phyloP scores from a whole-genome alignment of 2,797 vertebrate species.

The Poecilia picta region DNA sequence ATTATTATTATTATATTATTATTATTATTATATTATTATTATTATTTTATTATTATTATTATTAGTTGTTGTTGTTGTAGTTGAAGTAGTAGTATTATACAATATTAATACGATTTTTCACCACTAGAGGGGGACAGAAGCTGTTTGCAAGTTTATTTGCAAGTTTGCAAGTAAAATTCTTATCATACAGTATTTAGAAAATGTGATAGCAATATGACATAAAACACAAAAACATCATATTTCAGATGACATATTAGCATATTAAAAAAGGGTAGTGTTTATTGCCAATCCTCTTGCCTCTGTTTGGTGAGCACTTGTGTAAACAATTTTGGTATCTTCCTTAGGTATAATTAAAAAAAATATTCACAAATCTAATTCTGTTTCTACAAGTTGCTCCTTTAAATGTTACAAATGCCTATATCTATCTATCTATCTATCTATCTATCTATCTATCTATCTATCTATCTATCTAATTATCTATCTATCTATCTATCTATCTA shows the following conservation, averaged over 20 bases:
- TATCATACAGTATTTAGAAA: not conserved
- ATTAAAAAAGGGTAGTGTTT: not conserved
- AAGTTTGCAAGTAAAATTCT: no score
- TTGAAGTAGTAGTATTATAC: no score
- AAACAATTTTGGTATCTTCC: not conserved
- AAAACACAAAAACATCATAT: not conserved
- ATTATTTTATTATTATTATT: not conserved
- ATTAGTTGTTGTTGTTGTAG: not conserved
- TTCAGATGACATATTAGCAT: not conserved
- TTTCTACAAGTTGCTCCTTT: not conserved
- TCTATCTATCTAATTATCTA: no score
- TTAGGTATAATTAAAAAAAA: not conserved
- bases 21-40: not conserved
- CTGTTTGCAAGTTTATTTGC: no score
- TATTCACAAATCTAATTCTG: not conserved
- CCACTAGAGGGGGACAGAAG: constrained; percentile 6
- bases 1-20: not conserved
- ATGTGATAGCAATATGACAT: not conserved
- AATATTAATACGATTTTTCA: not conserved
- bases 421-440: no score
- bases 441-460: no score
- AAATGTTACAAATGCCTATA: not conserved
- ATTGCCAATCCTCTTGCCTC: not conserved
- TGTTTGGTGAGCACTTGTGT: not conserved
- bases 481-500: no score